Percentiles rank a stretch among this genome's conserved stretches.
phyloP scores from a whole-genome alignment of 1,140 invertebrate genomes.

The Diprion similis region DNA sequence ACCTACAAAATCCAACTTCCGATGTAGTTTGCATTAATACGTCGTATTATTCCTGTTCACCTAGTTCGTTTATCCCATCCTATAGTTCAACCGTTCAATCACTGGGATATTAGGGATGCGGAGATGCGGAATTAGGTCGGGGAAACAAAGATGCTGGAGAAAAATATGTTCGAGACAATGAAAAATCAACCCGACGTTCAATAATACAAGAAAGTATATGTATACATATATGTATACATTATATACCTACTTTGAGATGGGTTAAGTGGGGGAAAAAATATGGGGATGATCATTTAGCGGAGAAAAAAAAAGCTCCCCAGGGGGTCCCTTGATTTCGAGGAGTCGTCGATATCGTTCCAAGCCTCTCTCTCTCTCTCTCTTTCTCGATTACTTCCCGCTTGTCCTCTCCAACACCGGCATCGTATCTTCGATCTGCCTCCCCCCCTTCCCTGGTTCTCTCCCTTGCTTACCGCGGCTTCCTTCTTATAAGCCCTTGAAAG shows the following conservation, averaged over 20 bases:
- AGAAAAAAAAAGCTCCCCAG: conserved; percentile 5
- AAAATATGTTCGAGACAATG: no score
- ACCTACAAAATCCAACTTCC: no score
- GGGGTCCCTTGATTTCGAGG: background rate
- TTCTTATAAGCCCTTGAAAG: conserved; percentile 9
- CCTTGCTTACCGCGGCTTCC: background rate
- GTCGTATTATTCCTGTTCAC: no score
- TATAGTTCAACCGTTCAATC: no score
- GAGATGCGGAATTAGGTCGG: background rate
- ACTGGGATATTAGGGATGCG: background rate
- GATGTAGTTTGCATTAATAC: no score
- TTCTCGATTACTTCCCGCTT: background rate
- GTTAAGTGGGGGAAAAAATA: background rate
- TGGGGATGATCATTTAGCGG: background rate
- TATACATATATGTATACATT: no score
- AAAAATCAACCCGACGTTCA: no score
- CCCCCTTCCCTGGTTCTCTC: background rate
- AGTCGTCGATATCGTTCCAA: background rate
- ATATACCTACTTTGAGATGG: no score
- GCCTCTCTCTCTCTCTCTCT: background rate
- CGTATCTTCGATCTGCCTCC: conserved; percentile 14
- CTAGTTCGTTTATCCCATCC: no score
- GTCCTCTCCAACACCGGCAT: conserved; percentile 18
- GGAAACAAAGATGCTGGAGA: background rate
- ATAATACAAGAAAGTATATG: no score